Conservation (phyloP, 2,888 invertebrate species). For the Trachelus stipa region DNA sequence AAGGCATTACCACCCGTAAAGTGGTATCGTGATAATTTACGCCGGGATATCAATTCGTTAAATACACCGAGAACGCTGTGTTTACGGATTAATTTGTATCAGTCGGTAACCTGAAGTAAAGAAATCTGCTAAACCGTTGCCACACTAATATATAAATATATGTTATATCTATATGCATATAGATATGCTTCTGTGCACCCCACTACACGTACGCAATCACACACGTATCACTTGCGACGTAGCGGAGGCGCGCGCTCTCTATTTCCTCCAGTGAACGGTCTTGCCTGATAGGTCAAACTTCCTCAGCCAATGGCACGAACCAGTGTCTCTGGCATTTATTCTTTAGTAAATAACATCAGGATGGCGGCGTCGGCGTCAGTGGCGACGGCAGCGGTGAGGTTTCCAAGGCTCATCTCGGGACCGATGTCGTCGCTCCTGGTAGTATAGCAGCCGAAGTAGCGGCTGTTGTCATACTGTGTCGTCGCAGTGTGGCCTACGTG, state of each 20-base stretch:
- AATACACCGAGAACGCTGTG: not conserved
- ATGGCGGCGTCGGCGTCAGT: not conserved
- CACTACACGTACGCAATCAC: not conserved
- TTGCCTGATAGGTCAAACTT: not conserved
- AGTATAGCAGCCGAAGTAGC: constrained; percentile 32
- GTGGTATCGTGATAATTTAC: not conserved
- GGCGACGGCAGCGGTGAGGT: not conserved
- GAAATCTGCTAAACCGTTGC: not conserved
- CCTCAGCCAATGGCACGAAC: not conserved
- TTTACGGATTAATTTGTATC: not conserved
- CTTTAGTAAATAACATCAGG: not conserved
- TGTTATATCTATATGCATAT: not conserved
- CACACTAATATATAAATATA: not conserved
- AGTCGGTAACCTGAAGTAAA: not conserved
- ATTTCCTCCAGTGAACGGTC: not conserved
- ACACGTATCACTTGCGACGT: not conserved
- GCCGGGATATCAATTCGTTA: not conserved
- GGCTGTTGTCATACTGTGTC: constrained; percentile 21
- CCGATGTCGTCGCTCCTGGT: constrained; percentile 45
- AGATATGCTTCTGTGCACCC: not conserved
- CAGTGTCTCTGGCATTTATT: not conserved
- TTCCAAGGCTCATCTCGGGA: constrained; percentile 41
- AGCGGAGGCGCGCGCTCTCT: not conserved
- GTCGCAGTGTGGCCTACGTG: constrained; percentile 46
- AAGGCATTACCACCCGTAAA: not conserved